Percentiles rank a stretch among this genome's conserved stretches.
Conservation (phyloP, 2,888 invertebrate genomes). For the Stenichneumon culpator region DNA sequence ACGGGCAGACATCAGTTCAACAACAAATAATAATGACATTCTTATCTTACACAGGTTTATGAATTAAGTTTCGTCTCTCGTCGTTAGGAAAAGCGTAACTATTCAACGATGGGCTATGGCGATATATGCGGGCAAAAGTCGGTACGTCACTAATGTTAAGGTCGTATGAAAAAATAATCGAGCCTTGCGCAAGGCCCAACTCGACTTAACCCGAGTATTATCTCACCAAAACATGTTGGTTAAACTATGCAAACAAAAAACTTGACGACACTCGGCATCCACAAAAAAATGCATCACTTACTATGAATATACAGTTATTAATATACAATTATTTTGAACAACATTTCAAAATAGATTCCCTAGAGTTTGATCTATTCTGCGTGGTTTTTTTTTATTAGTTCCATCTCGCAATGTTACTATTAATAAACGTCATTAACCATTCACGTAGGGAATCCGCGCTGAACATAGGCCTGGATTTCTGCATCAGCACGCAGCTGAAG, state of each 20-base stretch:
- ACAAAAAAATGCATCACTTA: slow-evolving; percentile 6
- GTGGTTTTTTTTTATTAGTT: slow-evolving; percentile 17
- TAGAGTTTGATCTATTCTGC: slow-evolving; percentile 13
- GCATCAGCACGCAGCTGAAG: no score
- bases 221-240: not conserved
- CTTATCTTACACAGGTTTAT: slow-evolving; percentile 17
- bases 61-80: not conserved
- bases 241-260: slow-evolving; percentile 39
- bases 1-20: slow-evolving; percentile 12
- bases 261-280: slow-evolving; percentile 7
- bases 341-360: slow-evolving; percentile 54
- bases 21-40: slow-evolving; percentile 21
- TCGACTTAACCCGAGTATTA: not conserved
- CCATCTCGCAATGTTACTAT: not conserved
- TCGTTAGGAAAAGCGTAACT: not conserved
- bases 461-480: no score
- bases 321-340: slow-evolving; percentile 45
- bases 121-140: not conserved
- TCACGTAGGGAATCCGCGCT: not conserved
- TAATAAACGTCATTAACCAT: not conserved
- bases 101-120: not conserved
- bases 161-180: slow-evolving; percentile 35
- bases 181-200: not conserved
- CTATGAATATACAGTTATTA: not conserved
- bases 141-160: slow-evolving; percentile 11